Percentiles rank a stretch among this genome's conserved stretches.
phyloP scores from a whole-genome alignment of 2,113 vertebrate genomes.

The Carassius gibelio region DNA sequence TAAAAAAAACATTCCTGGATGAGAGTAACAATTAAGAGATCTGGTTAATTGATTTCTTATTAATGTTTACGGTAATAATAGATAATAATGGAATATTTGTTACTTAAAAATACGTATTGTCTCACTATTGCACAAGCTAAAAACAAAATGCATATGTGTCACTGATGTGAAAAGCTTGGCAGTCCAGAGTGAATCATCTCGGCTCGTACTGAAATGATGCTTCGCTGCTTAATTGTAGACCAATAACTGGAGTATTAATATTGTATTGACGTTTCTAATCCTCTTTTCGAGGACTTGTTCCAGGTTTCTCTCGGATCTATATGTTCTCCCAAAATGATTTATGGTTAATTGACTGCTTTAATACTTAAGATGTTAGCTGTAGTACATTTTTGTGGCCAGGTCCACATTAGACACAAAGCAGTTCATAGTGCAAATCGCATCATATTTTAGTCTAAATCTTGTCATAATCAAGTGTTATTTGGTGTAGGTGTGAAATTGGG shows the following conservation, averaged over 20 bases:
- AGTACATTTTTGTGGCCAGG: conserved; percentile 2
- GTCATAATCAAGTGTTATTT: conserved; percentile 42
- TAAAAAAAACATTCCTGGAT: neutral
- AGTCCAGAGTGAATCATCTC: conserved; percentile 1
- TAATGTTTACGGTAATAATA: neutral
- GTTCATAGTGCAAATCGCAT: conserved; percentile 9
- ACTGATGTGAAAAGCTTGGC: neutral
- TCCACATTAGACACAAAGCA: conserved; percentile 25
- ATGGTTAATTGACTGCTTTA: conserved; percentile 16
- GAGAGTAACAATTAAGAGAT: too few species aligned
- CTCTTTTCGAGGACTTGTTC: conserved; percentile 32
- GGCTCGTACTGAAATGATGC: neutral
- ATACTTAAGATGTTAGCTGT: conserved; percentile 15
- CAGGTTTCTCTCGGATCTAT: neutral
- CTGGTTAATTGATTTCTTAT: too few species aligned
- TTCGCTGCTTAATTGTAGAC: conserved; percentile 8
- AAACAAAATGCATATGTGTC: neutral
- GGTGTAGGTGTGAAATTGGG: neutral
- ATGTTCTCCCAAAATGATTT: conserved; percentile 26
- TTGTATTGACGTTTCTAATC: conserved; percentile 11
- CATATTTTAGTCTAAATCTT: neutral
- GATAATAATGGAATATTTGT: neutral
- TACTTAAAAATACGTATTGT: neutral
- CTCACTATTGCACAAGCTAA: neutral
- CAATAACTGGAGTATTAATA: conserved; percentile 17